Conservation (phyloP, 2,113 vertebrate species). For the Anolis carolinensis region DNA sequence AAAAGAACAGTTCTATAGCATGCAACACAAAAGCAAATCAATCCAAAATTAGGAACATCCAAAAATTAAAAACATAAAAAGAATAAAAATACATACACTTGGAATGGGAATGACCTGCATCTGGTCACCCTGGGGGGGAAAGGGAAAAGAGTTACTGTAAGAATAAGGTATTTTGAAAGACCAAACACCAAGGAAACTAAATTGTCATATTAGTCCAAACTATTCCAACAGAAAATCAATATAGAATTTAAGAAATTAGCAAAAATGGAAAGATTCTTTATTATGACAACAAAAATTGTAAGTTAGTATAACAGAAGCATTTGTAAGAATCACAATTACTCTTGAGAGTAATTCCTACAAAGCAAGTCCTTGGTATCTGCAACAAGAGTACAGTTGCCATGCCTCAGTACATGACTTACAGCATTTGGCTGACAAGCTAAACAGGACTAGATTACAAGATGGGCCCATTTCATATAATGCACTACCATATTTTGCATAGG, state of each 20-base stretch:
- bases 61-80: conserved; percentile 66
- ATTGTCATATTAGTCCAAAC: conserved; percentile 50
- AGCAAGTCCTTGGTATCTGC: too few species aligned
- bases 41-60: conserved; percentile 61
- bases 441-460: background rate
- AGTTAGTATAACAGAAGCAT: conserved; percentile 43
- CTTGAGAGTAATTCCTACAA: conserved; percentile 33
- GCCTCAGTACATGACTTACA: background rate
- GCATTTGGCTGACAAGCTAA: background rate
- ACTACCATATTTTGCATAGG: background rate
- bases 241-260: conserved; percentile 56
- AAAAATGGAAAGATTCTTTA: conserved; percentile 47
- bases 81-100: conserved; percentile 90
- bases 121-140: conserved; percentile 90
- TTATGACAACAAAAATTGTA: conserved; percentile 55
- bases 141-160: conserved; percentile 69
- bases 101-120: conserved; percentile 91
- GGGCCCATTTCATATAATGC: too few species aligned
- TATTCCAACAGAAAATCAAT: conserved; percentile 62
- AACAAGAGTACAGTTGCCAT: background rate
- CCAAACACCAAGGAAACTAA: conserved; percentile 61
- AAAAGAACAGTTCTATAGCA: conserved; percentile 57
- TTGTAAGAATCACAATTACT: conserved; percentile 22
- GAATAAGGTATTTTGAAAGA: conserved; percentile 65
- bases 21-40: conserved; percentile 51